Conservation (phyloP, 35 echinoderm and acorn worm genomes). For the Stichopus chloronotus region DNA sequence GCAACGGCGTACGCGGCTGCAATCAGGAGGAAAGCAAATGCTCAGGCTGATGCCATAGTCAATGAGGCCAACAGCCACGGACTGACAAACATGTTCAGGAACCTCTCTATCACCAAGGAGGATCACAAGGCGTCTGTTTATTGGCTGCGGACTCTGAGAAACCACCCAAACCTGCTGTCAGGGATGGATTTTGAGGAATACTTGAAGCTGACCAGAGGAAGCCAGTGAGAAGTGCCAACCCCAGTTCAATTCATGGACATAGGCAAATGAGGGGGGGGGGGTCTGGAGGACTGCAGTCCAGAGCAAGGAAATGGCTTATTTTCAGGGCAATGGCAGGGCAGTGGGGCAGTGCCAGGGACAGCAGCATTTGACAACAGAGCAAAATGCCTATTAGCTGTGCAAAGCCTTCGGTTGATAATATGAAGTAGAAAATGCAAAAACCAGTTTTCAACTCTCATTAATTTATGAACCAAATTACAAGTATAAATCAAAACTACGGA, state of each 20-base stretch:
- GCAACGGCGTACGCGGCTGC: conserved; percentile 29
- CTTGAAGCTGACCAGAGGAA: conserved; percentile 12
- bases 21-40: conserved; percentile 33
- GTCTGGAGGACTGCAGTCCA: no score
- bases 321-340: no score
- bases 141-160: conserved; percentile 61
- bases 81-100: conserved; percentile 44
- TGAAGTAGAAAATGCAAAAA: no score
- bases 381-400: no score
- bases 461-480: no score
- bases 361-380: no score
- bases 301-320: no score
- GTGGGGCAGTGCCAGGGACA: no score
- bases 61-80: conserved; percentile 62
- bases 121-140: conserved; percentile 76
- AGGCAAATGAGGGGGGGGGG: no score
- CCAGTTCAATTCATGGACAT: neutral
- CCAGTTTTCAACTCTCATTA: no score
- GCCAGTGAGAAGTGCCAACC: neutral
- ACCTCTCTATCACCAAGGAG: conserved; percentile 35
- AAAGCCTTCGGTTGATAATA: no score
- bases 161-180: conserved; percentile 55
- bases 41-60: conserved; percentile 46
- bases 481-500: no score
- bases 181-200: conserved; percentile 71